Evolutionary conservation across 2,888 invertebrate genomes (phyloP).

Genomic region (Brassicogethes aeneus): DNA sequence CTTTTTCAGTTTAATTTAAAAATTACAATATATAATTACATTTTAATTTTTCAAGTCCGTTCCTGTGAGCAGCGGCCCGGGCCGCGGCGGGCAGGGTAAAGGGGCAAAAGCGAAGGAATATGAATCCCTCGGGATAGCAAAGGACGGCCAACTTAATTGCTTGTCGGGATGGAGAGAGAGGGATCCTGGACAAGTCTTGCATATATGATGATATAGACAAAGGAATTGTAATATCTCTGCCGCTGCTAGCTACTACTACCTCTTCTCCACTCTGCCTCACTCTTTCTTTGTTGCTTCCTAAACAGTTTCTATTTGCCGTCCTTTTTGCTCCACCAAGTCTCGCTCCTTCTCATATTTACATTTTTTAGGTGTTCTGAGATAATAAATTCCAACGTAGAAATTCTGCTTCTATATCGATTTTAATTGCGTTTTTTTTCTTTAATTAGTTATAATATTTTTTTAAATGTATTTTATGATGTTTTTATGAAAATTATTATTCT

Average conservation of each 20-base stretch:
- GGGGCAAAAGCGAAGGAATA: constrained; percentile 32
- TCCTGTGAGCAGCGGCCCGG: too few species aligned
- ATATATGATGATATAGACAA: constrained; percentile 43
- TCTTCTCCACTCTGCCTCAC: background rate
- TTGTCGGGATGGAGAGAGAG: constrained; percentile 25
- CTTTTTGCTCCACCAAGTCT: background rate
- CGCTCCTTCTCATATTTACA: background rate
- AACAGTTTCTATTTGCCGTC: background rate
- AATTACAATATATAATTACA: too few species aligned
- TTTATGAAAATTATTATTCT: too few species aligned
- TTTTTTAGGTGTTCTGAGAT: background rate
- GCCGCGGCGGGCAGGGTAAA: background rate
- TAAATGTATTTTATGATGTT: too few species aligned
- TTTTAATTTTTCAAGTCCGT: too few species aligned
- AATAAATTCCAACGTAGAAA: background rate
- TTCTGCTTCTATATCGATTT: too few species aligned
- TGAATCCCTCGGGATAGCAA: constrained; percentile 35
- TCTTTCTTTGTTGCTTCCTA: too few species aligned
- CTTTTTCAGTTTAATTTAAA: too few species aligned
- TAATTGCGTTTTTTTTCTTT: too few species aligned
- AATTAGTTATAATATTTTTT: too few species aligned
- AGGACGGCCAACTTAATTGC: constrained; percentile 37
- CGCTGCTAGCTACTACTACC: background rate
- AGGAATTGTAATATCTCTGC: constrained; percentile 39
- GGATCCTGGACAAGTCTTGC: constrained; percentile 38